A percentile compares a stretch with the other conserved stretches of the same genome.
Conservation (phyloP, 2,888 invertebrate species). For the Iphiclides podalirius region DNA sequence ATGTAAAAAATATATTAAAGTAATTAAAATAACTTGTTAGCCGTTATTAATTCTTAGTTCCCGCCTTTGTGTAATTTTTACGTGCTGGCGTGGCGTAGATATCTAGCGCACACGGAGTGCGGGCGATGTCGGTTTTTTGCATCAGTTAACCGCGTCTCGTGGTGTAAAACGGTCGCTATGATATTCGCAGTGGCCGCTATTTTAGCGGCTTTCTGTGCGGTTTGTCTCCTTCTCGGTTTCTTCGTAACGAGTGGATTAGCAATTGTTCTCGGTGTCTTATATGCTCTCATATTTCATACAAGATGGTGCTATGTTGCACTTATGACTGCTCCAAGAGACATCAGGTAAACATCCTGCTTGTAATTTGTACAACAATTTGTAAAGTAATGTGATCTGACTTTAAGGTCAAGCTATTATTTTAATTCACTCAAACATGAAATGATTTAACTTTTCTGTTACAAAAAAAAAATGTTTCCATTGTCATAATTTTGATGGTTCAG, state of each 20-base stretch:
- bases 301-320: slow-evolving; percentile 89
- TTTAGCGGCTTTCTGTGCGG: slow-evolving; percentile 61
- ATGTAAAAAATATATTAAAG: too few relatives aligned
- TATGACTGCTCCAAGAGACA: slow-evolving; percentile 86
- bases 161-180: slow-evolving; percentile 70
- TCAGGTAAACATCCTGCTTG: slow-evolving; percentile 75
- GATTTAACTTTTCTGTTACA: too few relatives aligned
- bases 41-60: too few relatives aligned
- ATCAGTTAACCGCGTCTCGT: slow-evolving; percentile 70
- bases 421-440: too few relatives aligned
- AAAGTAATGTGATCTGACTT: slow-evolving; percentile 9
- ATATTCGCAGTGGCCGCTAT: slow-evolving; percentile 60
- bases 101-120: slow-evolving; percentile 31
- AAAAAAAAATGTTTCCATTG: too few relatives aligned
- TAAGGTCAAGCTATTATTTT: too few relatives aligned
- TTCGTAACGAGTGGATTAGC: slow-evolving; percentile 82
- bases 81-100: slow-evolving; percentile 25
- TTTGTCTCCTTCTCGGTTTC: slow-evolving; percentile 80
- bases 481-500: too few relatives aligned
- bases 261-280: slow-evolving; percentile 80
- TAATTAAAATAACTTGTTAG: too few relatives aligned
- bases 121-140: slow-evolving; percentile 40
- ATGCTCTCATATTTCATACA: slow-evolving; percentile 84
- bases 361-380: slow-evolving; percentile 10
- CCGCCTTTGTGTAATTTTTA: background rate